phyloP scores from a whole-genome alignment of 2,797 vertebrate species.

The Pelochelys cantorii region DNA sequence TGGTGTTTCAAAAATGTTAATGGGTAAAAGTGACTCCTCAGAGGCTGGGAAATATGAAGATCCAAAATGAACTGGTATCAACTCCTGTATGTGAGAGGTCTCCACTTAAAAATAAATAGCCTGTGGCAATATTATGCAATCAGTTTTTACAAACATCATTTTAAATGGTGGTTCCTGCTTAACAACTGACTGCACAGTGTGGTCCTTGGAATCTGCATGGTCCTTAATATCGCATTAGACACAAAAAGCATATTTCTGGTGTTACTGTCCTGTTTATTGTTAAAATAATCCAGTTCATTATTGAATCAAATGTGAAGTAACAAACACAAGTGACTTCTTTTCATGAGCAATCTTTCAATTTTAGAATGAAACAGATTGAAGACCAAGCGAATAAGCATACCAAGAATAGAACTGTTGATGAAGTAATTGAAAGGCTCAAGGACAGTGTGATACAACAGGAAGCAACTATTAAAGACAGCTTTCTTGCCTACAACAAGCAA shows the following conservation, averaged over 20 bases:
- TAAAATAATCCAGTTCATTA: constrained; percentile 20
- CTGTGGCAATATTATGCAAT: background rate
- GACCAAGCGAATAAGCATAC: background rate
- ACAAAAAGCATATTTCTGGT: background rate
- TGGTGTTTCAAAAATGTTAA: constrained; percentile 32
- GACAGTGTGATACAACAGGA: constrained; percentile 44
- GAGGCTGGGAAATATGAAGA: background rate
- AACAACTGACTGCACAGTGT: background rate
- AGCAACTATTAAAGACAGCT: constrained; percentile 36
- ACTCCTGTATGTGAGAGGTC: background rate
- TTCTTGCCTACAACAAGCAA: constrained; percentile 60
- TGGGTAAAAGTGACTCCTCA: constrained; percentile 1
- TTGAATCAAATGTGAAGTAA: constrained; percentile 37
- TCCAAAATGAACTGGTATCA: background rate
- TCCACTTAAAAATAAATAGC: background rate
- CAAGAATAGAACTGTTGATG: constrained; percentile 58
- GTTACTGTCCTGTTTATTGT: background rate
- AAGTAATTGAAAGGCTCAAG: constrained; percentile 68
- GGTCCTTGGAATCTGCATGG: background rate
- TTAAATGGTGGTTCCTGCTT: background rate
- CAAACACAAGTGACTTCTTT: constrained; percentile 25
- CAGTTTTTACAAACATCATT: background rate
- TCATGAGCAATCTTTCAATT: constrained; percentile 37
- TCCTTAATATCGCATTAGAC: background rate
- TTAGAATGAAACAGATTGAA: constrained; percentile 59